These are phyloP conservation scores for Nebria salina DNA, from an alignment of 2,888 invertebrate genomes.

Conservation along the genomic window DNA sequence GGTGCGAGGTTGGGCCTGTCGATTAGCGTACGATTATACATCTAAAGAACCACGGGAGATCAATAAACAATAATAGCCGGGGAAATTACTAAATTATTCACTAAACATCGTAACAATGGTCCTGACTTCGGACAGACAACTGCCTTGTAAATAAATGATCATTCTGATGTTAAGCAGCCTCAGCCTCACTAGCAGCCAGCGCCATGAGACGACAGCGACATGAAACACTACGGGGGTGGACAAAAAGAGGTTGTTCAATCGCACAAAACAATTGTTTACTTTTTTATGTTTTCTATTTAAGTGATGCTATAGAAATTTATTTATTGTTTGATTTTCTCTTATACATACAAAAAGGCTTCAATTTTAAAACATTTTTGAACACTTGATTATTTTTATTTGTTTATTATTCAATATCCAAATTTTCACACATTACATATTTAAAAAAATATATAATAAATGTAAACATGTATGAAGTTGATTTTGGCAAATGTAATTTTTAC, in stretches of 20 bases:
- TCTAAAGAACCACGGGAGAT: slow-evolving; percentile 58
- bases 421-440: no score
- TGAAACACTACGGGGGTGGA: background rate
- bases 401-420: no score
- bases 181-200: background rate
- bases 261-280: background rate
- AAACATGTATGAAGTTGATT: background rate
- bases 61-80: slow-evolving; percentile 60
- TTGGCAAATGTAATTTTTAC: background rate
- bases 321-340: background rate
- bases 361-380: no score
- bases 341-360: no score
- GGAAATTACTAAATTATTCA: slow-evolving; percentile 60
- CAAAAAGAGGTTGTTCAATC: background rate
- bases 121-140: slow-evolving; percentile 51
- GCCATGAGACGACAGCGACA: background rate
- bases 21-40: slow-evolving; percentile 61
- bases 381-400: no score
- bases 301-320: background rate
- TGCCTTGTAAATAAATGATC: slow-evolving; percentile 50
- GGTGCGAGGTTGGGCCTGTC: slow-evolving; percentile 58
- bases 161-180: background rate
- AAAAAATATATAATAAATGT: no score
- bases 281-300: background rate
- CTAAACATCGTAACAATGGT: slow-evolving; percentile 54